Evolutionary conservation across 2,797 vertebrate species (phyloP), one percentile per base, ranked within the genome.

Genomic region (Hypotaenidia okinawae): DNA sequence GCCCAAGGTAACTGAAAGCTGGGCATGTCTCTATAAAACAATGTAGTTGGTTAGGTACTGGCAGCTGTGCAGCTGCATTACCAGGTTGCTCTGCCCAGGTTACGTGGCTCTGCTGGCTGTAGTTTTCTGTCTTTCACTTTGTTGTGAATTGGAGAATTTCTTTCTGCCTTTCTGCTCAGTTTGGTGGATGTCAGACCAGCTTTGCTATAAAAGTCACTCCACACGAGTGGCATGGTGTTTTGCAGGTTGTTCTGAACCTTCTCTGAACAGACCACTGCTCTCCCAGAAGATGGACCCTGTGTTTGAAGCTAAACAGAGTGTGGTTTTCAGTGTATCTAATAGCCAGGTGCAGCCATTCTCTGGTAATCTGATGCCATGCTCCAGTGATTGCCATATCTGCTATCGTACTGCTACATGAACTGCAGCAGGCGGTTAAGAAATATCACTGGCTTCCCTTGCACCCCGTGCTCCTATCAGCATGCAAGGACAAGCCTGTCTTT

Each of bases 171-270:
- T 80, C 61, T 0, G 4, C 39, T 51, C 49, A 16, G 16, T 32
- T 55, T 69, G n/a, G 16, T 15, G 32, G n/a, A 21, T 39, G 14
- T 83, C 86, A 86, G 68, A 47, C 11, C 58, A 77, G 73, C 47
- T 30, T 67, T 57, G 24, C 43, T 74, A 3, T 8, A 18, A 43
- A 57, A 67, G 69, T 23, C 58, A 5, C 9, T 47, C 30, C 62
- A n/a, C 16, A 4, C 0, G 1, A 87, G 35, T 0, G 0, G 68
- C 32, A 21, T 10, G 22, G 49, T 47, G 39, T 9, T 74, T 10
- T 74, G 49, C 45, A 69, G 28, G 41, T 32, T 79, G 61, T 23
- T 94, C 72, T 45, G 45, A 84, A 47, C 9, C 55, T 62, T 63
- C 63, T 82, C 51, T 2, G 4, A 74, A 86, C 69, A 86, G 59